Evolutionary conservation across 2,113 vertebrate species (phyloP).

Genomic region (Poicephalus meyeri): DNA sequence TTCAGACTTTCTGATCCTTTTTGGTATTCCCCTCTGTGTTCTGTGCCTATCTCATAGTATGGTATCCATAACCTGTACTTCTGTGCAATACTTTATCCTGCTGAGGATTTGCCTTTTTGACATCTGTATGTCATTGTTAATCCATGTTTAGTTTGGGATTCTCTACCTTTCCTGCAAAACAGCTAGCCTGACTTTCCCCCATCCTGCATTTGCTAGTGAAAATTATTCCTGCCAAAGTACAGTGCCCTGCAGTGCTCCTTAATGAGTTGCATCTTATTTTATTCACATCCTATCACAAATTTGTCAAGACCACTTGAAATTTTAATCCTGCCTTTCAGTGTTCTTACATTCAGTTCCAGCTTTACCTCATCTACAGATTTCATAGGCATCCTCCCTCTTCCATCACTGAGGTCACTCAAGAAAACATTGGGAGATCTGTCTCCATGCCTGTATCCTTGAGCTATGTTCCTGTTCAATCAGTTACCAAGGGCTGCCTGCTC

Average conservation of each 20-base stretch:
- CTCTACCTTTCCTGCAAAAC: neutral
- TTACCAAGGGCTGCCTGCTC: neutral
- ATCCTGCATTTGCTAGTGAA: neutral
- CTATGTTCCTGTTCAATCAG: constrained; percentile 2
- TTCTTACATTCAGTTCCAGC: constrained; percentile 19
- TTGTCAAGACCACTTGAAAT: constrained; percentile 42
- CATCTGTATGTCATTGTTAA: neutral
- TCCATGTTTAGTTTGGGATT: neutral
- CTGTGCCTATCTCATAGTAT: neutral
- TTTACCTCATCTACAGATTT: constrained; percentile 47
- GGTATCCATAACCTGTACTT: neutral
- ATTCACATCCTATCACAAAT: constrained; percentile 38
- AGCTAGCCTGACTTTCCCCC: neutral
- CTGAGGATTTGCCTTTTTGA: neutral
- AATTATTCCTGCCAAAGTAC: constrained; percentile 3
- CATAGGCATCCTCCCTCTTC: constrained; percentile 6
- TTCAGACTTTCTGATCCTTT: neutral
- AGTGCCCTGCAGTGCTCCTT: constrained; percentile 45
- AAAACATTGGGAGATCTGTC: constrained; percentile 24
- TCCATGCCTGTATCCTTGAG: neutral
- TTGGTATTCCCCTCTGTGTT: neutral
- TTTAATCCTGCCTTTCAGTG: constrained; percentile 56
- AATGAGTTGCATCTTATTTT: constrained; percentile 45
- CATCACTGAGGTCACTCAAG: constrained; percentile 41
- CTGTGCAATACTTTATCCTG: neutral